Base-by-base conservation (phyloP, 2,113 vertebrate species). In the Lathamus discolor region DNA sequence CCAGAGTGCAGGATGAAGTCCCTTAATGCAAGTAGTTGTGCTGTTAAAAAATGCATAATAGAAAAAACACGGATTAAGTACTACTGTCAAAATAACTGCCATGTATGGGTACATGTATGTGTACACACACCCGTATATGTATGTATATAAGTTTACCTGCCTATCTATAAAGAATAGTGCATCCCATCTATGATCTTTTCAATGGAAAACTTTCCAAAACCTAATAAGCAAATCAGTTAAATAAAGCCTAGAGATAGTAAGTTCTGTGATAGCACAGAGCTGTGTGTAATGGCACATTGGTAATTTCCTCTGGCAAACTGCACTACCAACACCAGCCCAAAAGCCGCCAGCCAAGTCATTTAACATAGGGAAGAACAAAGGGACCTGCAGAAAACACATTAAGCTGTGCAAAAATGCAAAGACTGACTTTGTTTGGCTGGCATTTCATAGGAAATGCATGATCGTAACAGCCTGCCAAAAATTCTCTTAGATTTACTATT, bases 61-160 rank as follows among this genome's bases (percentile, higher is more conserved):
- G 29, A 61, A 61, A 85, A 68, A 13, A 48, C 17, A 35, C 28
- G 6, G 39, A 39, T 55, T 57, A 28, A 5, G 5, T 33, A 62
- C 59, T 43, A 10, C 46, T 35, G 63, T 73, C 63, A 78, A 76
- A 78, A 61, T 64, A 70, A 41, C 39, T 62, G 49, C 23, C 15
- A 11, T 44, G 4, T 31, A 20, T 31, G 17, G 43, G 2, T 17
- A 0, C 31, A 3, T 19, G 0, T 33, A 2, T 33, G n/a, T 16
- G 2, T 2, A 9, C 24, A 17, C 3, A 37, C 4, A 20, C 3
- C 41, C 1, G 8, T 3, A 4, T 22, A 4, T 8, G 7, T 39
- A 8, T 7, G 41, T 18, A n/a, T 27, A 20, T 16, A 83, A 39
- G 11, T 46, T 87, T 59, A 28, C 46, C 6, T 43, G 14, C 5